Conservation (phyloP, 2,797 vertebrate species). For the Sebastes vulpes region DNA sequence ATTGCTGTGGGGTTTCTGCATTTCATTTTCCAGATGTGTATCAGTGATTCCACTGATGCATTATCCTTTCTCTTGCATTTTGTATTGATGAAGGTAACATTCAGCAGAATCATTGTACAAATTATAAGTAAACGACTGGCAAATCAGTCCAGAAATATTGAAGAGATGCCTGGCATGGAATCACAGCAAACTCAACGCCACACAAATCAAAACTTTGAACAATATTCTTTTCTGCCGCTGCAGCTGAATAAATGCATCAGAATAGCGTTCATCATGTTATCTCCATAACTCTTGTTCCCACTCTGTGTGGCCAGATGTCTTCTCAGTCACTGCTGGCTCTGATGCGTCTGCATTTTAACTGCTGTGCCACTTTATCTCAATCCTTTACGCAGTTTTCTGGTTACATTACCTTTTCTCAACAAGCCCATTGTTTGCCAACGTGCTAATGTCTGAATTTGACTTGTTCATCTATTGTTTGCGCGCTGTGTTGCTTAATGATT, state of each 20-base stretch:
- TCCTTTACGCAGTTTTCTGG: slow-evolving; percentile 67
- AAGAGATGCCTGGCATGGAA: background rate
- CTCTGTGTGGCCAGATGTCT: slow-evolving; percentile 28
- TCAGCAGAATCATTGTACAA: background rate
- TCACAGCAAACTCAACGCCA: background rate
- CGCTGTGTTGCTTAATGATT: slow-evolving; percentile 74
- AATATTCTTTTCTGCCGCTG: background rate
- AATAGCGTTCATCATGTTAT: background rate
- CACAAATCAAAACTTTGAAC: background rate
- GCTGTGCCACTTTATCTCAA: slow-evolving; percentile 72
- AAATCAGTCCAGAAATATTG: background rate
- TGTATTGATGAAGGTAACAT: background rate
- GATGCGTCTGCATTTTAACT: slow-evolving; percentile 64
- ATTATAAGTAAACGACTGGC: background rate
- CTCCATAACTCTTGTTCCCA: background rate
- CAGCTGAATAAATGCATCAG: slow-evolving; percentile 23
- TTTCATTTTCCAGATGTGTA: background rate
- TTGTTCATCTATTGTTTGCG: slow-evolving; percentile 78
- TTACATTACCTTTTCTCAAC: slow-evolving; percentile 84
- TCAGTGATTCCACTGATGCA: background rate
- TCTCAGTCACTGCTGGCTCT: slow-evolving; percentile 22
- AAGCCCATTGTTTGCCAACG: slow-evolving; percentile 78
- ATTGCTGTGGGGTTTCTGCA: background rate
- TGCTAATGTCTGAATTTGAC: slow-evolving; percentile 82
- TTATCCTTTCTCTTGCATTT: background rate